These are phyloP conservation scores for Heterotilapia buettikoferi DNA, from an alignment of 2,113 vertebrate species.

Conservation along the genomic window DNA sequence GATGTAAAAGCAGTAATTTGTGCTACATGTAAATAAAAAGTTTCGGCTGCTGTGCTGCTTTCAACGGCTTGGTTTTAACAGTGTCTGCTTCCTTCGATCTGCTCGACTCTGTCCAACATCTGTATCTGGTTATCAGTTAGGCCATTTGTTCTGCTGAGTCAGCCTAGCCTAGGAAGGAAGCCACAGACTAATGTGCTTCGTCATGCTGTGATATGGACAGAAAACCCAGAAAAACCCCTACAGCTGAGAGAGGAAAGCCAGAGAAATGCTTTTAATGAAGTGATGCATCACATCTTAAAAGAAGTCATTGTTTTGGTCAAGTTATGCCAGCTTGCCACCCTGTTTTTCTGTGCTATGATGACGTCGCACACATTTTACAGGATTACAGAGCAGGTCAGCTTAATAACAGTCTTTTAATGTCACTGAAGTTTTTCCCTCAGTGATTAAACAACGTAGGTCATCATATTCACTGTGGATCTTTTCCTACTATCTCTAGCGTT, in stretches of 20 bases:
- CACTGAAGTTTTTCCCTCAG: neutral
- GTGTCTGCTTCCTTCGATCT: neutral
- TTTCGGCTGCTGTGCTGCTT: neutral
- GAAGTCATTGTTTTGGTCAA: neutral
- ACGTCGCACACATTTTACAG: neutral
- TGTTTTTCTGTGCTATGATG: neutral
- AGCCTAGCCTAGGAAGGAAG: constrained; percentile 15
- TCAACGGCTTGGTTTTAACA: neutral
- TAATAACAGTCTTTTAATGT: neutral
- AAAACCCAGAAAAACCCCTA: neutral
- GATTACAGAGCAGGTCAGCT: neutral
- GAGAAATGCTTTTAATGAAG: neutral
- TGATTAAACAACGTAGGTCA: neutral
- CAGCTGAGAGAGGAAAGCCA: neutral
- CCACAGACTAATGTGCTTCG: neutral
- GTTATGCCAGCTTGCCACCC: neutral
- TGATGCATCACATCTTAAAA: neutral
- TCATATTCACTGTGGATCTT: neutral
- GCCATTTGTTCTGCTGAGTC: constrained; percentile 24
- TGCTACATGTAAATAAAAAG: neutral
- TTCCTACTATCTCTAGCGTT: neutral
- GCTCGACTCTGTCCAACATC: neutral
- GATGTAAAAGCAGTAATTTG: neutral
- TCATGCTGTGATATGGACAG: neutral
- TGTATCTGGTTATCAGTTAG: constrained; percentile 5